Evolutionary conservation across 2,797 vertebrate species (phyloP).

Genomic region (Liasis olivaceus): DNA sequence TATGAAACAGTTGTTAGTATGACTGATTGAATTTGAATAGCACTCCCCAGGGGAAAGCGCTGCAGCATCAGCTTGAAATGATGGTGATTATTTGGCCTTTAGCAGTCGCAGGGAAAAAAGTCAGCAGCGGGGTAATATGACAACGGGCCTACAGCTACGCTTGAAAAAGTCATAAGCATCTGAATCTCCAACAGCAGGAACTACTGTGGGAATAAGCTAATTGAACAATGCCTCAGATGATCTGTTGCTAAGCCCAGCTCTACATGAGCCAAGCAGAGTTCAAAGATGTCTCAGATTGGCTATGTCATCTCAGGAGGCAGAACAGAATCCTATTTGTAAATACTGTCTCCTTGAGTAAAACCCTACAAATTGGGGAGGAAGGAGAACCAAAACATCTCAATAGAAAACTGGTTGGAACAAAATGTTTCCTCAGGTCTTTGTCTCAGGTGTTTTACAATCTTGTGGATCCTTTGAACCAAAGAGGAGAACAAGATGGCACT

Average conservation of each 20-base stretch:
- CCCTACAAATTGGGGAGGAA: neutral
- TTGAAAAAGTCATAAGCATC: conserved; percentile 69
- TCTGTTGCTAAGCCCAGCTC: neutral
- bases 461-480: too few species aligned
- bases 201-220: conserved; percentile 37
- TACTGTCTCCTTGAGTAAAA: too few species aligned
- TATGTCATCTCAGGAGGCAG: neutral
- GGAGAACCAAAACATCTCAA: neutral
- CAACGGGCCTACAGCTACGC: conserved; percentile 64
- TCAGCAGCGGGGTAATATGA: conserved; percentile 59
- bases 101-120: conserved; percentile 61
- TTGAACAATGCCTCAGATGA: conserved; percentile 27
- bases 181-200: conserved; percentile 61
- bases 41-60: conserved; percentile 62
- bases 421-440: too few species aligned
- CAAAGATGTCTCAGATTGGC: too few species aligned
- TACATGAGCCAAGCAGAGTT: neutral
- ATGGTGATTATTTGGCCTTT: conserved; percentile 73
- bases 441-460: too few species aligned
- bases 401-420: too few species aligned
- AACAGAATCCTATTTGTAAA: neutral
- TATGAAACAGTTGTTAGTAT: conserved; percentile 67
- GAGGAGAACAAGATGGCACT: too few species aligned
- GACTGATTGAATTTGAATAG: conserved; percentile 71
- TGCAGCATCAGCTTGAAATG: conserved; percentile 71